phyloP scores from a whole-genome alignment of 53 echinoderm and acorn worm genomes.

The Luidia sarsii region DNA sequence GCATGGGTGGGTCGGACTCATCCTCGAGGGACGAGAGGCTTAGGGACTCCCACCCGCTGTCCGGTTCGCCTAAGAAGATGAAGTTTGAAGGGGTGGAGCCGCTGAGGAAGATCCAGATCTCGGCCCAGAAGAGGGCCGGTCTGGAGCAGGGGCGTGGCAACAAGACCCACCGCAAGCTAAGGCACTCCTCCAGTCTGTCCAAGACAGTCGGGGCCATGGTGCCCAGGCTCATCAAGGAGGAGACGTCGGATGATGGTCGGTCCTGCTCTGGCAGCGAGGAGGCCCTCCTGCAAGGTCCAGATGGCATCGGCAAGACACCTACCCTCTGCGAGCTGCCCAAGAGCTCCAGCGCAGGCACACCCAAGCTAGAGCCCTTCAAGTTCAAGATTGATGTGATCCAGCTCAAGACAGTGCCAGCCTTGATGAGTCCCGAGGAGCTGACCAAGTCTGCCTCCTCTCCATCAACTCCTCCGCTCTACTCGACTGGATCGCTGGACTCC shows the following conservation, averaged over 20 bases:
- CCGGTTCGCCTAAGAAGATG: slow-evolving; percentile 75
- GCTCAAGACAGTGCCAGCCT: slow-evolving; percentile 83
- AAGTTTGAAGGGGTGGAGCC: slow-evolving; percentile 68
- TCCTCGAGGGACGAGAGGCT: slow-evolving; percentile 50
- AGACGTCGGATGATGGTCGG: slow-evolving; percentile 69
- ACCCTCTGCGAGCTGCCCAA: slow-evolving; percentile 54
- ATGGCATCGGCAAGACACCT: slow-evolving; percentile 53
- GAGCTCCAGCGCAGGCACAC: slow-evolving; percentile 65
- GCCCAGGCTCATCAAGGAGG: slow-evolving; percentile 91
- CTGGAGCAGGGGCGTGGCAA: slow-evolving; percentile 53
- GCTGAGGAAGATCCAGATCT: slow-evolving; percentile 32
- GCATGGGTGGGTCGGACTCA: slow-evolving; percentile 60
- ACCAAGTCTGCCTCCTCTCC: slow-evolving; percentile 9
- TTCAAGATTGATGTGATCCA: slow-evolving; percentile 94
- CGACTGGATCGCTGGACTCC: slow-evolving; percentile 30
- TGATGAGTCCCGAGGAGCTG: slow-evolving; percentile 58
- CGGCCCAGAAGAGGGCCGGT: slow-evolving; percentile 57
- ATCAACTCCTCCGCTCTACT: slow-evolving; percentile 29
- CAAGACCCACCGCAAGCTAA: slow-evolving; percentile 59
- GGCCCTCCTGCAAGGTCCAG: slow-evolving; percentile 24
- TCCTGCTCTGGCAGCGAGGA: slow-evolving; percentile 53
- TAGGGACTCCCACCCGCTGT: slow-evolving; percentile 63
- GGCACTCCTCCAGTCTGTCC: slow-evolving; percentile 54
- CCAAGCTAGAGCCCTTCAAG: slow-evolving; percentile 85
- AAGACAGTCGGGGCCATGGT: slow-evolving; percentile 73